These are phyloP conservation scores for Encarsia formosa DNA, from an alignment of 2,888 invertebrate genomes.

Conservation along the genomic window DNA sequence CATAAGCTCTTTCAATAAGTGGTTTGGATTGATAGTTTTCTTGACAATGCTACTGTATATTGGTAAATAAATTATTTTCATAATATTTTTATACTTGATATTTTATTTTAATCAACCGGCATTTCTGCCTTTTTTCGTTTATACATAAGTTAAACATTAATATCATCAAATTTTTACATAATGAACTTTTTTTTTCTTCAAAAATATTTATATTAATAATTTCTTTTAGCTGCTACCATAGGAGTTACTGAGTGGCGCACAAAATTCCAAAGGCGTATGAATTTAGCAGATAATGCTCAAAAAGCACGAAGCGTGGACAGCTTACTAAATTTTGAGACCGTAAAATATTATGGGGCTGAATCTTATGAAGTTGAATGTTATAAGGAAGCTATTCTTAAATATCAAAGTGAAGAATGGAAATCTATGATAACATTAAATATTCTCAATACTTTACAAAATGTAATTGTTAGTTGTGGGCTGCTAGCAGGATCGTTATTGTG, in stretches of 20 bases:
- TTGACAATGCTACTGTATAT: slow-evolving; percentile 90
- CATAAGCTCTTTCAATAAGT: slow-evolving; percentile 79
- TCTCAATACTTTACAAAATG: slow-evolving; percentile 88
- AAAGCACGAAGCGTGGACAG: slow-evolving; percentile 88
- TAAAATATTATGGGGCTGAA: slow-evolving; percentile 96
- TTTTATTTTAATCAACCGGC: too few relatives aligned
- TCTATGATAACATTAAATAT: slow-evolving; percentile 80
- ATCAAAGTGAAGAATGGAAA: slow-evolving; percentile 88
- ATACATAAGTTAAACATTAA: too few relatives aligned
- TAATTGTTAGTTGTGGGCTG: slow-evolving; percentile 81
- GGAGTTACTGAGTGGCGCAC: slow-evolving; percentile 97
- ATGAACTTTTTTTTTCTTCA: too few relatives aligned
- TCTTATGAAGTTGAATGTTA: slow-evolving; percentile 86
- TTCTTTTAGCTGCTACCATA: slow-evolving; percentile 70
- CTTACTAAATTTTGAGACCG: slow-evolving; percentile 94
- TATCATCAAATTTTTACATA: too few relatives aligned
- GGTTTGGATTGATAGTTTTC: slow-evolving; percentile 95
- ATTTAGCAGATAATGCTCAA: slow-evolving; percentile 75
- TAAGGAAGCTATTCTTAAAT: slow-evolving; percentile 73
- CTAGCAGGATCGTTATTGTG: slow-evolving; percentile 84
- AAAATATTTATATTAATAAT: slow-evolving; percentile 4
- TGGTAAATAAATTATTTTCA: slow-evolving; percentile 58
- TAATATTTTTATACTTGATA: neutral
- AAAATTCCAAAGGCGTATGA: slow-evolving; percentile 90
- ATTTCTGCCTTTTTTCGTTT: too few relatives aligned